Percentiles rank a stretch among this genome's conserved stretches.
Conservation (phyloP, 1,140 invertebrate genomes). For the Belonocnema kinseyi region DNA sequence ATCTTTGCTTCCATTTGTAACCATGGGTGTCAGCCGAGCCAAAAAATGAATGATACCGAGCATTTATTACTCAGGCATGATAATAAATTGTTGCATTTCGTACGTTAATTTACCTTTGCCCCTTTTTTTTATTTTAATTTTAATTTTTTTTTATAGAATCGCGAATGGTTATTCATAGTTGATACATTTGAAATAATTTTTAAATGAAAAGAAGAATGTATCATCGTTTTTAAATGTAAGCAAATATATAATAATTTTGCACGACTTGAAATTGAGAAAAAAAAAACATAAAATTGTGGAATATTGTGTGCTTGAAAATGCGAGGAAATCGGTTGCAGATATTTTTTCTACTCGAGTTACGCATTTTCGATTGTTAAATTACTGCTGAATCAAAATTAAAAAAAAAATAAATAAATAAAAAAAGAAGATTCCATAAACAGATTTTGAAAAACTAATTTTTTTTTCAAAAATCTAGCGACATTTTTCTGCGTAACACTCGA, state of each 20-base stretch:
- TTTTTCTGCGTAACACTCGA: constrained; percentile 37
- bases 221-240: too few species aligned
- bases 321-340: constrained; percentile 66
- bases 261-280: constrained; percentile 43
- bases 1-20: constrained; percentile 25
- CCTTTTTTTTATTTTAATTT: too few species aligned
- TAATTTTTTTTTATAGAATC: too few species aligned
- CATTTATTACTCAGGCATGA: constrained; percentile 9
- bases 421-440: constrained; percentile 15
- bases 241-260: too few species aligned
- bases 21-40: constrained; percentile 2
- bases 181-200: too few species aligned
- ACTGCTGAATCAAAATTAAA: constrained; percentile 45
- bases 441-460: constrained; percentile 37
- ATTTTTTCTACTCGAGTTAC: constrained; percentile 69
- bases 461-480: constrained; percentile 38
- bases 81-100: background rate
- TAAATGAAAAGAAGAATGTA: too few species aligned
- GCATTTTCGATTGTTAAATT: constrained; percentile 63
- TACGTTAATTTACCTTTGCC: background rate
- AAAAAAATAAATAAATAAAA: too few species aligned
- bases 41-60: constrained; percentile 45
- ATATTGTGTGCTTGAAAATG: constrained; percentile 62
- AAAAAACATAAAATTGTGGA: constrained; percentile 53
- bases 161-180: too few species aligned